These are phyloP conservation scores for Leptopterna dolabrata DNA, from an alignment of 2,888 invertebrate genomes.

Conservation along the genomic window DNA sequence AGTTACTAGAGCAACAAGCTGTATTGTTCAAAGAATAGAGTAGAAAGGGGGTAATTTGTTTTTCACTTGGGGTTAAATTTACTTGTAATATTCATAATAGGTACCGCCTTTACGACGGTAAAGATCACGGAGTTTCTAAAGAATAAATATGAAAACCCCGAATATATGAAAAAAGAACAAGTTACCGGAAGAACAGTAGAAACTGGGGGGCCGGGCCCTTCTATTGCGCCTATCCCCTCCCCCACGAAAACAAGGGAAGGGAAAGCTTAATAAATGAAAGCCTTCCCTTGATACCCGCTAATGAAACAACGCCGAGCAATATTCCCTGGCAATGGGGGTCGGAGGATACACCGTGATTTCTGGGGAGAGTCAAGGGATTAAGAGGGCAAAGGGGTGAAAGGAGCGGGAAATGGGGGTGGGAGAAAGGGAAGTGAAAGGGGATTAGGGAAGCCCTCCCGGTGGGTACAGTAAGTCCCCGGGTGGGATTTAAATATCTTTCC, in stretches of 20 bases:
- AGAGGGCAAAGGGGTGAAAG: neutral
- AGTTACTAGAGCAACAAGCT: no score
- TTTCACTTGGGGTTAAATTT: neutral
- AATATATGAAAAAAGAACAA: neutral
- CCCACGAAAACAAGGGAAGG: conserved; percentile 9
- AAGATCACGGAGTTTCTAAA: neutral
- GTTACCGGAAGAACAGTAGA: neutral
- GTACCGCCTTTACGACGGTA: neutral
- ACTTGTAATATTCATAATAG: neutral
- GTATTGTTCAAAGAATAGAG: no score
- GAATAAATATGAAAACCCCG: neutral
- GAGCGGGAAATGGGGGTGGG: neutral
- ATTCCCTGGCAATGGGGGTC: neutral
- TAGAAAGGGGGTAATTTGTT: neutral
- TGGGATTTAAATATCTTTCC: conserved; percentile 28
- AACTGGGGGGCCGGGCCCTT: neutral
- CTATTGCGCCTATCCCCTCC: neutral
- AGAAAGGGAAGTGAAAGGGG: neutral
- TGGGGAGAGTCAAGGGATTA: neutral
- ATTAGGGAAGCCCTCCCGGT: conserved; percentile 26
- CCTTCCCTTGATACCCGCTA: conserved; percentile 39
- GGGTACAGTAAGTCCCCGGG: neutral
- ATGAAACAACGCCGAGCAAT: conserved; percentile 42
- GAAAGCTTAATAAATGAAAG: conserved; percentile 46
- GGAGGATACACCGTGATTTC: conserved; percentile 8